These are phyloP conservation scores for Gymnocypris eckloni DNA, from an alignment of 2,797 vertebrate genomes.

Conservation along the genomic window DNA sequence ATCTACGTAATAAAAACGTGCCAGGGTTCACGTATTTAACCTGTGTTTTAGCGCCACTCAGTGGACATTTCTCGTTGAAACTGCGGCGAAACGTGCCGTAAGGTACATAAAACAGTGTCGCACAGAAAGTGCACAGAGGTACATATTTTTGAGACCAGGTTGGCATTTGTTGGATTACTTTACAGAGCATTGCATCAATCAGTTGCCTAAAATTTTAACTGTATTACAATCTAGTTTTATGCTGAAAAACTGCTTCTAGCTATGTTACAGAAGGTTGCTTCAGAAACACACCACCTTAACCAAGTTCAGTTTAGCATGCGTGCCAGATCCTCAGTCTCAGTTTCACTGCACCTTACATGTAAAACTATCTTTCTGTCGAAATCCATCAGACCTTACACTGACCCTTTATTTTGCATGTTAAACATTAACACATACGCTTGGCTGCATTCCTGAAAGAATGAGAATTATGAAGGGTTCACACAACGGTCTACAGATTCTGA, in stretches of 20 bases:
- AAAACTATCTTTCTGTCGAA: slow-evolving; percentile 11
- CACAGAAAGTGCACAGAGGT: too few species aligned
- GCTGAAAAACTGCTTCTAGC: background rate
- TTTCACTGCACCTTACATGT: background rate
- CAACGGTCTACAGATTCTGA: background rate
- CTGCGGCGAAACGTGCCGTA: too few species aligned
- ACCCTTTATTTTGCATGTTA: background rate
- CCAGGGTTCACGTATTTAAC: too few species aligned
- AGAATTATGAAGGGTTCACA: background rate
- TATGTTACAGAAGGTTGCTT: background rate
- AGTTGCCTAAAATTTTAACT: background rate
- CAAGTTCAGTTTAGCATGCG: slow-evolving; percentile 4
- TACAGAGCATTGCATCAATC: slow-evolving; percentile 9
- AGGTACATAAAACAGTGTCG: too few species aligned
- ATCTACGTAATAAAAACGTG: too few species aligned
- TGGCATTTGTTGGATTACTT: background rate
- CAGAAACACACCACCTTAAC: background rate
- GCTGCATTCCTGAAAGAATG: background rate
- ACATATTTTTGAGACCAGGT: too few species aligned
- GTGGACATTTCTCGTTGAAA: too few species aligned
- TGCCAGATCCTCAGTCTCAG: background rate
- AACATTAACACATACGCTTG: background rate
- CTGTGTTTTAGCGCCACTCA: too few species aligned
- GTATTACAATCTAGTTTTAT: background rate
- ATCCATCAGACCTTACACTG: background rate